These are phyloP conservation scores for Morone chrysops DNA, from an alignment of 2,113 vertebrate genomes.

Conservation along the genomic window DNA sequence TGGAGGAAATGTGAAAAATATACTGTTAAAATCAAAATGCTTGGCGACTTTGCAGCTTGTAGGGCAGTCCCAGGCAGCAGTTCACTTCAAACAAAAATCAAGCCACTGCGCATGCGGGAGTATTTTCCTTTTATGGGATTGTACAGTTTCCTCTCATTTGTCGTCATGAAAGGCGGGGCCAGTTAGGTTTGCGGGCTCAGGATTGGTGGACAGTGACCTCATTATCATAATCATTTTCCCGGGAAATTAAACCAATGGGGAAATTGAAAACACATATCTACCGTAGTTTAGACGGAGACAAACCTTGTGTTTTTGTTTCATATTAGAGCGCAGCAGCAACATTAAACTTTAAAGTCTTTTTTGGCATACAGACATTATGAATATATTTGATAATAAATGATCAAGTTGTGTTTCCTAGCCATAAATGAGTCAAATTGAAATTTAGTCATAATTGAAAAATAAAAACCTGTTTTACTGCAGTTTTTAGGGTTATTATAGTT, in stretches of 20 bases:
- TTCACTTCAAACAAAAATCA: conserved; percentile 87
- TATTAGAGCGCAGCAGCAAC: background rate
- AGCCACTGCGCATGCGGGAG: conserved; percentile 80
- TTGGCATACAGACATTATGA: background rate
- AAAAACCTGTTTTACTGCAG: too few species aligned
- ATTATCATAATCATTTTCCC: conserved; percentile 62
- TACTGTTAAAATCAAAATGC: conserved; percentile 54
- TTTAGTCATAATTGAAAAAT: too few species aligned
- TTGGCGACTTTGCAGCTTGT: conserved; percentile 78
- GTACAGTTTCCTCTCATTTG: conserved; percentile 71
- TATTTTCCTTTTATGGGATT: conserved; percentile 80
- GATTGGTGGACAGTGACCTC: conserved; percentile 53
- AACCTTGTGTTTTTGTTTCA: background rate
- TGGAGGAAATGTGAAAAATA: conserved; percentile 44
- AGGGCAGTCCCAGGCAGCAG: conserved; percentile 77
- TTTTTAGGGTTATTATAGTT: too few species aligned
- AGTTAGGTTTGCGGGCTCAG: background rate
- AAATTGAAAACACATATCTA: conserved; percentile 9
- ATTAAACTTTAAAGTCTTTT: background rate
- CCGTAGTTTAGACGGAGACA: background rate
- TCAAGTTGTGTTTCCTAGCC: background rate
- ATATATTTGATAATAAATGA: too few species aligned
- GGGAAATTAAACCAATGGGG: conserved; percentile 62
- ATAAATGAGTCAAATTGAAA: too few species aligned
- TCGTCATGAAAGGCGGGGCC: conserved; percentile 64